Evolutionary conservation across 2,888 invertebrate species (phyloP), one percentile per base, ranked within the genome.

Genomic region (Dolichopus griseipennis): DNA sequence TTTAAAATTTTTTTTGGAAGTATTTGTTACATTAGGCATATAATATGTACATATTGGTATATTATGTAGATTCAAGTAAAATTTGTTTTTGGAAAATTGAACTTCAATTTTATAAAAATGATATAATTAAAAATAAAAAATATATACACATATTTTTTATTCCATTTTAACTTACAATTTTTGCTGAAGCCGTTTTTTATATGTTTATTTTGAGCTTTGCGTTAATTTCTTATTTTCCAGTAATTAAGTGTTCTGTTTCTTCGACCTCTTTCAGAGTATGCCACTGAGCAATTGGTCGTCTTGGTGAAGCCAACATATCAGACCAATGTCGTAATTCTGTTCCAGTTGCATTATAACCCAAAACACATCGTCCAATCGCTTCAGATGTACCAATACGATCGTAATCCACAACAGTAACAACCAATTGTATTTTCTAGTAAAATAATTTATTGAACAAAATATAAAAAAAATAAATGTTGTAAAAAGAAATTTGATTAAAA

Each of bases 361-460:
- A 87, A 73, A 97, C 89, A 74, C 95, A 95, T 84, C 95, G 93
- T 74, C 99, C 99, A 81, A 99, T 99, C 66, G 98, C 98, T 84
- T 99, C 99, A 77, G 98, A 98, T 69, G 98, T 98, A 73, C 99
- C 99, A 84, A 99, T 97, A 83, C 99, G 93, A 86, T 99, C 99
- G 85, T 99, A 99, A 85, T 99, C 99, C 83, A 99, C 98, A 81
- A 99, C 99, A 72, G 98, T 99, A 79, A 99, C 91, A 83, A 95
- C 91, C 86, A 99, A 88, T 84, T 97, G 94, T 81, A 99, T 97
- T 93, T 98, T 99, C 98, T 99, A 78, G 43, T 67, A 21, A 52
- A 67, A 62, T 64, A 20, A 27, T 43, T 67, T 66, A 27, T 67
- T 65, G 68, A 72, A 72, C 69, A 70, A 74, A 72, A 73, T 68